phyloP scores from a whole-genome alignment of 2,797 vertebrate species.

The Cynodonichthys magdalenae region DNA sequence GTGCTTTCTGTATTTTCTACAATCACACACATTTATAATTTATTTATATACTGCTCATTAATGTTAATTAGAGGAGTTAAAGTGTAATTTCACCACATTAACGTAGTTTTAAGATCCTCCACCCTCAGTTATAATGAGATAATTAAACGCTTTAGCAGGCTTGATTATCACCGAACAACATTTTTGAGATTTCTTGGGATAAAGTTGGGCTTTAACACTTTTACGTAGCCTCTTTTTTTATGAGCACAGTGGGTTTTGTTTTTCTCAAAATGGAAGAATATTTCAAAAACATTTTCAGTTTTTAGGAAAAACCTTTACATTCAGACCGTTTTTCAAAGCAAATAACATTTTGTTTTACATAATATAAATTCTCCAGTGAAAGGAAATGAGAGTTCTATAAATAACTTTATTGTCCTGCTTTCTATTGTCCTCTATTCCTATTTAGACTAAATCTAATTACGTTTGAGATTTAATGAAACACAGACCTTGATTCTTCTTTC shows the following conservation, averaged over 20 bases:
- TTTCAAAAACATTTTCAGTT: not conserved
- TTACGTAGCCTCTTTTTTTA: not conserved
- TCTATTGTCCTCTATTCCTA: constrained; percentile 37
- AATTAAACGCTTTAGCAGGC: constrained; percentile 18
- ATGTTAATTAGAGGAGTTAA: not conserved
- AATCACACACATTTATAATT: not conserved
- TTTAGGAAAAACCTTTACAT: not conserved
- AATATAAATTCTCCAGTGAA: constrained; percentile 11
- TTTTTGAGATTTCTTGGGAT: not conserved
- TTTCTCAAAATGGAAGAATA: not conserved
- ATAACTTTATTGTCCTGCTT: constrained; percentile 42
- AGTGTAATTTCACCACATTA: constrained; percentile 24
- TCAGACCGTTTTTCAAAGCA: constrained; percentile 1
- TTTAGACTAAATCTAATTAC: constrained; percentile 60
- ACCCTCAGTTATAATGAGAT: constrained; percentile 29
- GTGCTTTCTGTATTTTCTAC: too few species aligned
- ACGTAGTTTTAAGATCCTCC: constrained; percentile 7
- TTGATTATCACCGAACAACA: not conserved
- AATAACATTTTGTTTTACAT: not conserved
- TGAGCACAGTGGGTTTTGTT: not conserved
- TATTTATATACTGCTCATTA: not conserved
- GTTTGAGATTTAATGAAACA: constrained; percentile 49
- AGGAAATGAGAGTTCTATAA: constrained; percentile 46
- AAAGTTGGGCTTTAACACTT: not conserved
- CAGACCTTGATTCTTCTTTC: constrained; percentile 26